Conservation (phyloP, 2,797 vertebrate species). For the Tokudaia tokunoshimensis region DNA sequence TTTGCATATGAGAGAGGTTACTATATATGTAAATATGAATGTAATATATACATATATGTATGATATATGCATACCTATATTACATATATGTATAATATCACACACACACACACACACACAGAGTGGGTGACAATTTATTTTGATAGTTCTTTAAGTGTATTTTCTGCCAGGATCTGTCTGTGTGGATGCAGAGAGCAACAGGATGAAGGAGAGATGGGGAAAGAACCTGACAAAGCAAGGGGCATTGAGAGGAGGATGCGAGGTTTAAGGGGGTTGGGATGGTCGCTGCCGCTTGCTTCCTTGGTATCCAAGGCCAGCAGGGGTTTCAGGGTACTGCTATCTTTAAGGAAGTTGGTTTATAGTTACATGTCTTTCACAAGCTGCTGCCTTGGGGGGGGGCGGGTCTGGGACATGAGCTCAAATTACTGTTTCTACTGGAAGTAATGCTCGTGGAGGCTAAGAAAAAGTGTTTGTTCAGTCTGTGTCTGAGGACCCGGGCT, state of each 20-base stretch:
- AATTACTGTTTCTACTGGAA: constrained; percentile 67
- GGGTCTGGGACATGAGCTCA: constrained; percentile 25
- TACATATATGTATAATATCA: neutral
- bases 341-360: constrained; percentile 70
- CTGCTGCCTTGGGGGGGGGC: neutral
- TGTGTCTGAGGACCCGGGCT: neutral
- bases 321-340: constrained; percentile 33
- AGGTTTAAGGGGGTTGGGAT: neutral
- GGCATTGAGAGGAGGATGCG: neutral
- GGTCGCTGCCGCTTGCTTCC: neutral
- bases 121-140: constrained; percentile 10
- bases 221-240: constrained; percentile 9
- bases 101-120: neutral
- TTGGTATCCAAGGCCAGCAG: neutral
- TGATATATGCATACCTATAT: neutral
- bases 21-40: neutral
- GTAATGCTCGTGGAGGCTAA: neutral
- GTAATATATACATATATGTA: neutral
- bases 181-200: neutral
- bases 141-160: neutral
- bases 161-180: neutral
- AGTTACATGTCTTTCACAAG: constrained; percentile 43
- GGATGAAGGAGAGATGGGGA: neutral
- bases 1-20: neutral
- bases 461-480: constrained; percentile 19